Evolutionary conservation across 2,888 invertebrate genomes (phyloP), one percentile per base, ranked within the genome.

Genomic region (Melitaea athalia): DNA sequence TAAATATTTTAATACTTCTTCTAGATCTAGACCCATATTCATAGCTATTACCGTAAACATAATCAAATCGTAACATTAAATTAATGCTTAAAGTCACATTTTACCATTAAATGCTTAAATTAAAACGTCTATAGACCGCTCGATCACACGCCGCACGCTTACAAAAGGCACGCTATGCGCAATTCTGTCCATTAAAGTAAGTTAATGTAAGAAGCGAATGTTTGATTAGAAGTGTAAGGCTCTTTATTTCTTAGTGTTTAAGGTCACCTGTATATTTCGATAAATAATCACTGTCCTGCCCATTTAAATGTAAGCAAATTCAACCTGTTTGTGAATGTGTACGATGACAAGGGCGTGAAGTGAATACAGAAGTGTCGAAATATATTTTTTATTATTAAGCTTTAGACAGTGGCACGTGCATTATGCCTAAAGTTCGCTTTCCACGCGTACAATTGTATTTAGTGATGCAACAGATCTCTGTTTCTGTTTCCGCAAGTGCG

Each of bases 181-280:
- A 91, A 92, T 86, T 91, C 92, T 92, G 92, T 92, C 92, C 92
- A 92, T 89, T 92, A 89, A 81, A 81, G 71, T 90, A 91, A 90
- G 89, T 76, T 78, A 82, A 64, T 75, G 59, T 86, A 87, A 84
- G 80, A 87, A 84, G 80, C 84, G 79, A 81, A 86, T 80, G 81
- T 87, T 85, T 78, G 73, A 76, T 75, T 85, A 83, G 80, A 80
- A 63, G 45, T 75, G 75, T 80, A 77, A 82, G 70, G 77, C 15
- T 82, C 84, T 83, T 85, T 81, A 82, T 82, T 85, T 83, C 64
- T 70, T 81, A 81, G 74, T 62, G 0, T 33, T 17, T 86, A 88
- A 87, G 84, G 70, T 82, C 87, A 88, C 87, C 80, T 88, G 88
- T 91, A 88, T 82, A 82, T 83, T 77, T 78, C 78, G 83, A 81